Evolutionary conservation across 1,140 invertebrate genomes (phyloP), one percentile per base, ranked within the genome.

Genomic region (Drosophila leontia): DNA sequence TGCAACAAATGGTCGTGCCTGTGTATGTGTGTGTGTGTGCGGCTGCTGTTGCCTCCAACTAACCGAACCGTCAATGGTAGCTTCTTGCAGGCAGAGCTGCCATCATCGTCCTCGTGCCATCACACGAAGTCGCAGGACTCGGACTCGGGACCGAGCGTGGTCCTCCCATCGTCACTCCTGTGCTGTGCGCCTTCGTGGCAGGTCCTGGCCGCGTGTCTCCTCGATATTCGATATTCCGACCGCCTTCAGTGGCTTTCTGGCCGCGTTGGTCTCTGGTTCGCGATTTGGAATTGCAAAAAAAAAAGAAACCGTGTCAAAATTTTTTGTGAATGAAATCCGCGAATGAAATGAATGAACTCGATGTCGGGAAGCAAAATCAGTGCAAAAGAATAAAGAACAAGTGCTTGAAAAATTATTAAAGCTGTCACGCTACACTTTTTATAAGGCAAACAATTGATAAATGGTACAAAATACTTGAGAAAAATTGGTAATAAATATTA

Each of bases 51-150:
- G 63, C 29, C 61, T 47, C 64, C 48, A 64, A 50, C 41, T 34
- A 13, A 48, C 53, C 78, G 48, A 80, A 42, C 65, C 64, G 51
- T 53, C 75, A 69, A 90, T 88, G 85, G 85, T 88, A 78, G 78
- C 48, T 88, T 88, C 85, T 88, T 88, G 85, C 81, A 91, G 48
- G 78, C 76, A 72, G 71, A 78, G 69, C 83, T 72, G 71, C 87
- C 87, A 91, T 91, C 87, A 91, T 91, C 83, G 87, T 91, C 87
- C 87, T 91, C 87, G 87, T 81, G 67, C 75, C 68, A 79, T 55
- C 74, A 59, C 50, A 26, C 70, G 64, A 81, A 79, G 85, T 76
- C 68, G 35, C 19, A 0, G 34, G 19, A n/a, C 47, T 48, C 47
- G 35, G 53, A 37, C 70, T 59, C 65, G 78, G 65, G 8, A 11